These are phyloP conservation scores for Microcebus tavaratra DNA, from an alignment of 2,113 vertebrate genomes.

Conservation along the genomic window DNA sequence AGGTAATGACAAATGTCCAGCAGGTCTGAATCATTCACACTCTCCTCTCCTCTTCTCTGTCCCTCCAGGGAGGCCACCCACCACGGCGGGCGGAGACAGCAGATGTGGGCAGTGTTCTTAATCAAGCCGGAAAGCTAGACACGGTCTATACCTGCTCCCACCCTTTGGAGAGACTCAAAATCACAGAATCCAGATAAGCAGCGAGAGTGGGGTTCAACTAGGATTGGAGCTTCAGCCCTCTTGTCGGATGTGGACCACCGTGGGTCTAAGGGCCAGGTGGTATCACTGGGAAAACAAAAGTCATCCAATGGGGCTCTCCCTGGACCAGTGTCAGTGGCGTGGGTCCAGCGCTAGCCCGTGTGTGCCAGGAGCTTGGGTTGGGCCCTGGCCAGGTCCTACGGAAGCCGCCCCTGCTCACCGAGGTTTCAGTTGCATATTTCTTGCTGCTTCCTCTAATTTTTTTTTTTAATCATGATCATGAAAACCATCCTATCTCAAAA, in stretches of 20 bases:
- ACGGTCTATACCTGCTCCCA: neutral
- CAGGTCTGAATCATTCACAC: neutral
- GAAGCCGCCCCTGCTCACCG: neutral
- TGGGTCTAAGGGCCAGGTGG: too few species aligned
- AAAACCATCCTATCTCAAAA: neutral
- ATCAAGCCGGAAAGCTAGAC: neutral
- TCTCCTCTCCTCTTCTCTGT: neutral
- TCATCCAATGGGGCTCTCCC: neutral
- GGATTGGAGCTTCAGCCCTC: neutral
- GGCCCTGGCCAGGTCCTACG: rapidly evolving
- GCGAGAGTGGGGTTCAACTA: neutral
- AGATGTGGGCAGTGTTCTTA: neutral
- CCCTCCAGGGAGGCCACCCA: neutral
- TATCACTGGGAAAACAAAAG: neutral
- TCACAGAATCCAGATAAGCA: neutral
- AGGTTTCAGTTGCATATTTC: neutral
- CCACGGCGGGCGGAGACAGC: rapidly evolving
- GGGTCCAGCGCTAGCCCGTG: neutral
- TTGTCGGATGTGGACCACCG: neutral
- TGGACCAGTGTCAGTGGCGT: rapidly evolving
- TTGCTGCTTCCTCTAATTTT: neutral
- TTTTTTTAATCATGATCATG: neutral
- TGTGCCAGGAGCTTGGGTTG: neutral
- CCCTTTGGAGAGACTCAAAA: neutral
- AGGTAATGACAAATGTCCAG: neutral